These are phyloP conservation scores for Chionoecetes opilio DNA, from an alignment of 1,140 invertebrate species.

Conservation along the genomic window DNA sequence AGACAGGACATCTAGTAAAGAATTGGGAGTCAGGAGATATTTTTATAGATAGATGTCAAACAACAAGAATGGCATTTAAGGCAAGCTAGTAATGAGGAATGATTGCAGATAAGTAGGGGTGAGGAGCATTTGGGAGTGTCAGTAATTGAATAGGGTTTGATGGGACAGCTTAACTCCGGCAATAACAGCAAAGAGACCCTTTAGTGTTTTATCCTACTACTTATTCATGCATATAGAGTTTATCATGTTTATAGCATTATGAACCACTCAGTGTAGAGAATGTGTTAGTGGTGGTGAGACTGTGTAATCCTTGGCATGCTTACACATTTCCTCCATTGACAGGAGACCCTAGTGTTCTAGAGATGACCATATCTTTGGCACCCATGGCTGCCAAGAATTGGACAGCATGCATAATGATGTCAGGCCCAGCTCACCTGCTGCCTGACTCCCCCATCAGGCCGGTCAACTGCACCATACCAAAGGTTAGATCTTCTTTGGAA, in stretches of 20 bases:
- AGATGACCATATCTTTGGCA: constrained; percentile 59
- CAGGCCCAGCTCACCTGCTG: constrained; percentile 64
- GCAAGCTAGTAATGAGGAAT: too few relatives aligned
- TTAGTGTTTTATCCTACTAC: neutral
- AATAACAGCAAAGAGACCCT: too few relatives aligned
- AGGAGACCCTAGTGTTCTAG: constrained; percentile 67
- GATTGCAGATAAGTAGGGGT: too few relatives aligned
- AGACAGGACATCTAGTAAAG: too few relatives aligned
- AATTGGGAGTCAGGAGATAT: too few relatives aligned
- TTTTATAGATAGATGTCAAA: too few relatives aligned
- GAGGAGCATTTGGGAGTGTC: too few relatives aligned
- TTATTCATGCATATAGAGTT: neutral
- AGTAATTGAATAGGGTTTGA: too few relatives aligned
- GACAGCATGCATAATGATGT: constrained; percentile 65
- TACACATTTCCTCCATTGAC: neutral
- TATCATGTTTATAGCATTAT: neutral
- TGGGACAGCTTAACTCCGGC: too few relatives aligned
- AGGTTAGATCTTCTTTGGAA: neutral
- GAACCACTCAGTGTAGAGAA: too few relatives aligned
- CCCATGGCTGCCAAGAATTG: constrained; percentile 63
- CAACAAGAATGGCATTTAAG: too few relatives aligned
- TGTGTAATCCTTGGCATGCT: neutral
- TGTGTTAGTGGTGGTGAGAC: neutral
- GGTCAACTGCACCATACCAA: constrained; percentile 34
- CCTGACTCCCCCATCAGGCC: constrained; percentile 68